A percentile compares a stretch with the other conserved stretches of the same genome.
Evolutionary conservation across 92 coral and sea anemone species (phyloP).

Genomic region (Meandrina meandrites): DNA sequence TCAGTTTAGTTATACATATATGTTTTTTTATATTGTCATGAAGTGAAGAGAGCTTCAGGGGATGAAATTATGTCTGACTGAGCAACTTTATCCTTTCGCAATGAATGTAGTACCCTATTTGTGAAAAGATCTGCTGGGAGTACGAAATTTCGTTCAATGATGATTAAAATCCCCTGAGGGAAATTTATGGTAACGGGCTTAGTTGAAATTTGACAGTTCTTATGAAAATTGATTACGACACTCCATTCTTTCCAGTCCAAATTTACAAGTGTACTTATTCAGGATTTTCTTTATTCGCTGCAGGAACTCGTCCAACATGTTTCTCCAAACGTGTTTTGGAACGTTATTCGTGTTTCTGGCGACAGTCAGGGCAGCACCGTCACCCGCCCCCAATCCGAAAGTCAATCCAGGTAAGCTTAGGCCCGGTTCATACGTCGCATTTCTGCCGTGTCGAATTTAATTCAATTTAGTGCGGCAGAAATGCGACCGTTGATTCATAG

Average conservation of each 20-base stretch:
- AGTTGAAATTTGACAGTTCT: not conserved
- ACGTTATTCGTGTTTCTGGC: slow-evolving; percentile 6
- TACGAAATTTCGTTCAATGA: not conserved
- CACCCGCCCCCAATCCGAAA: not conserved
- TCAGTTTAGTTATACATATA: too few species aligned
- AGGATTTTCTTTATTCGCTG: not conserved
- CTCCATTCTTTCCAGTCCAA: too few species aligned
- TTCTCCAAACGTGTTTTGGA: slow-evolving; percentile 28
- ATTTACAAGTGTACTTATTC: too few species aligned
- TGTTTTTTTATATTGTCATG: too few species aligned
- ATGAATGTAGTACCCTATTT: not conserved
- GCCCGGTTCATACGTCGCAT: slow-evolving; percentile 27
- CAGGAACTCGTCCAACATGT: slow-evolving; percentile 18
- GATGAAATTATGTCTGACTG: not conserved
- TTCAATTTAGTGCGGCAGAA: slow-evolving; percentile 1
- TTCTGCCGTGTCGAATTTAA: slow-evolving; percentile 30
- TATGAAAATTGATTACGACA: not conserved
- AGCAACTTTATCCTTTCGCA: not conserved
- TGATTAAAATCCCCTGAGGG: not conserved
- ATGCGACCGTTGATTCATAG: not conserved
- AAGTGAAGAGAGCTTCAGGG: too few species aligned
- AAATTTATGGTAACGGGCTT: too few species aligned
- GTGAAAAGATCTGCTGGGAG: not conserved
- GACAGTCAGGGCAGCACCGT: not conserved
- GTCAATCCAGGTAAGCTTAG: slow-evolving; percentile 7